Percentiles rank a stretch among this genome's conserved stretches.
Evolutionary conservation across 2,888 invertebrate genomes (phyloP).

Genomic region (Pyrrhia umbra): DNA sequence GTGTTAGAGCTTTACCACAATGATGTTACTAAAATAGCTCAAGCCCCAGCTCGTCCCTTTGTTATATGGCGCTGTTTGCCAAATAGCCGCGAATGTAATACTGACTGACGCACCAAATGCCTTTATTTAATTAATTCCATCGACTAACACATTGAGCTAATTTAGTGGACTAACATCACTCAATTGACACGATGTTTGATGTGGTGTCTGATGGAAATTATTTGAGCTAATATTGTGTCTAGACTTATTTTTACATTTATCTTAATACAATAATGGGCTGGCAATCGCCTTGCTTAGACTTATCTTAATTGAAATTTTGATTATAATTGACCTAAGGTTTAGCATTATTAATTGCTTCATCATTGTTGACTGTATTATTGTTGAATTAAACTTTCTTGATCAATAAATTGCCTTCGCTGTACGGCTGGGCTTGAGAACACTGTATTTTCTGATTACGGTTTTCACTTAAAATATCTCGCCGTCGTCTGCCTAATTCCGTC

Average conservation of each 20-base stretch:
- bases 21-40: slow-evolving; percentile 13
- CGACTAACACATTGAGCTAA: slow-evolving; percentile 10
- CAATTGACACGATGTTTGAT: slow-evolving; percentile 26
- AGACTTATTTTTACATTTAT: background rate
- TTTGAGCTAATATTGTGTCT: background rate
- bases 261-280: background rate
- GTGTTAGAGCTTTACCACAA: too few relatives aligned
- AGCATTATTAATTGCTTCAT: too few relatives aligned
- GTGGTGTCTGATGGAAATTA: background rate
- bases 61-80: slow-evolving; percentile 18
- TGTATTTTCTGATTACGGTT: too few relatives aligned
- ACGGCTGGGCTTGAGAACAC: too few relatives aligned
- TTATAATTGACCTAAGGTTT: too few relatives aligned
- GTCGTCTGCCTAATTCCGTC: too few relatives aligned
- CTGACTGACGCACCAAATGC: background rate
- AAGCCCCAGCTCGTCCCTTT: slow-evolving; percentile 16
- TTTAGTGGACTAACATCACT: slow-evolving; percentile 7
- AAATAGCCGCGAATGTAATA: slow-evolving; percentile 18
- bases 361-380: too few relatives aligned
- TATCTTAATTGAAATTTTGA: too few relatives aligned
- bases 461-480: too few relatives aligned
- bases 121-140: slow-evolving; percentile 31
- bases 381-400: too few relatives aligned
- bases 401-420: too few relatives aligned
- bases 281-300: too few relatives aligned